A percentile compares a stretch with the other conserved stretches of the same genome.
Conservation (phyloP, 2,113 vertebrate genomes). For the Thymallus thymallus region DNA sequence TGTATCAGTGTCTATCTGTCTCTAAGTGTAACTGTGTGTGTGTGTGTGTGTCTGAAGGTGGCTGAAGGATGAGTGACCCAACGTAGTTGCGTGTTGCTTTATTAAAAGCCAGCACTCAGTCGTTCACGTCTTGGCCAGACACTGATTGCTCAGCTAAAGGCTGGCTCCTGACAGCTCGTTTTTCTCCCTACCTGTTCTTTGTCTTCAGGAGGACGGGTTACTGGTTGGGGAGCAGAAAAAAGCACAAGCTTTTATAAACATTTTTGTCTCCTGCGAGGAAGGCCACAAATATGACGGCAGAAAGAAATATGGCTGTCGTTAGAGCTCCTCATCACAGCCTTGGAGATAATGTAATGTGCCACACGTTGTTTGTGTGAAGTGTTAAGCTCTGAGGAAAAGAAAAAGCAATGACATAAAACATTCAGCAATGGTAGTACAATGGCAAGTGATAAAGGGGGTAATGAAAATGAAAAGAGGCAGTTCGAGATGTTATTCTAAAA, state of each 20-base stretch:
- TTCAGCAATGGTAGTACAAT: conserved; percentile 14
- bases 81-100: neutral
- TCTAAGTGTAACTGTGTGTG: no score
- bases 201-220: conserved; percentile 31
- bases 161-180: conserved; percentile 37
- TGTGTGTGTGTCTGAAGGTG: neutral
- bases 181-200: conserved; percentile 34
- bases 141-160: conserved; percentile 43
- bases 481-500: conserved; percentile 26
- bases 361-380: conserved; percentile 47
- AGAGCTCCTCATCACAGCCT: conserved; percentile 52
- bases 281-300: conserved; percentile 13
- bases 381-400: conserved; percentile 19
- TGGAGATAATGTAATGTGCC: conserved; percentile 47
- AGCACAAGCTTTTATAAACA: neutral
- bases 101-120: neutral
- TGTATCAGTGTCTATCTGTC: no score
- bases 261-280: conserved; percentile 4
- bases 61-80: no score
- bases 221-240: neutral
- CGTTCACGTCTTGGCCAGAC: conserved; percentile 21
- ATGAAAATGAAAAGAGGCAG: conserved; percentile 32
- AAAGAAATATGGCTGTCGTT: conserved; percentile 45
- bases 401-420: conserved; percentile 13
- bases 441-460: conserved; percentile 29